Evolutionary conservation across 2,113 vertebrate species (phyloP), one percentile per base, ranked within the genome.

Genomic region (Corydoras maculifer): DNA sequence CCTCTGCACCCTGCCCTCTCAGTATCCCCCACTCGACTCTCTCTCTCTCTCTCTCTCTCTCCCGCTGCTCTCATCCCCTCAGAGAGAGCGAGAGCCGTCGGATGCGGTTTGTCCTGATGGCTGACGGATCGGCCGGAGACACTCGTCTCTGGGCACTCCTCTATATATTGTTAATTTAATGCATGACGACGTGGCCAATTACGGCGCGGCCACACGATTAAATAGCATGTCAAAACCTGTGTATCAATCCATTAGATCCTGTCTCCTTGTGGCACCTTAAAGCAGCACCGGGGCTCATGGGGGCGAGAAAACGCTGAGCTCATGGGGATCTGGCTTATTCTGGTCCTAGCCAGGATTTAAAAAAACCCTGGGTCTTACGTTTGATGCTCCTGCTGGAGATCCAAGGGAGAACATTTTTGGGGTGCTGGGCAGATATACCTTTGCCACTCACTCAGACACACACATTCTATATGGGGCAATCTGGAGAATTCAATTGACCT

Each of bases 191-290:
- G 86, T 88, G 93, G 86, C 91, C 93, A 94, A 94, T 94, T 95
- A 94, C 87, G 90, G 88, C 76, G 83, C 85, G 83, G 89, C 87
- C 84, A 87, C 81, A 90, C 84, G 87, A 90, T 93, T 91, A 94
- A 94, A 93, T 90, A 91, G 90, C 87, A 91, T 92, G 93, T 95
- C 93, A 94, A 88, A 94, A 91, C 86, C 91, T 91, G 91, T 93
- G 92, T 92, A 93, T 94, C 93, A 91, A 88, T 91, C 87, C 85
- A 90, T 90, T 91, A 90, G 89, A 87, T 92, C 85, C 85, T 80
- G 82, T 88, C 85, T 91, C 83, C 87, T 85, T 83, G 87, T 86
- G 68, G 88, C 88, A 93, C 86, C 81, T 86, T 85, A 88, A 87
- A 87, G 82, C 86, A 83, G 81, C 73, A 76, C 83, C 76, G 74